Evolutionary conservation across 2,888 invertebrate genomes (phyloP).

Genomic region (Microdon myrmicae): DNA sequence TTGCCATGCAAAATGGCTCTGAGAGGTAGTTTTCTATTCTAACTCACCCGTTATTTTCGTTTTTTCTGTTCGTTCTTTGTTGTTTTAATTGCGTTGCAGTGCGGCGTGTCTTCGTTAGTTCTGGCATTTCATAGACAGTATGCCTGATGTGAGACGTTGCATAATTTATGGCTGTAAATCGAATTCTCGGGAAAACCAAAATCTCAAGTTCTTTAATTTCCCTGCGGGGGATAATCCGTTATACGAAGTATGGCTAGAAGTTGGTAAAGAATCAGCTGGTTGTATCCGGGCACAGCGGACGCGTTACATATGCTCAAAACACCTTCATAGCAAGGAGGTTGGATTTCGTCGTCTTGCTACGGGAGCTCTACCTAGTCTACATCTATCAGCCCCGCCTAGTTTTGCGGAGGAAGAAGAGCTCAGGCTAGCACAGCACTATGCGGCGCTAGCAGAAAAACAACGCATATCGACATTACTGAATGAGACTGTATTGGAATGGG

Average conservation of each 20-base stretch:
- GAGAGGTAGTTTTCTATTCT: no score
- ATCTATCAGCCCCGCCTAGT: conserved; percentile 53
- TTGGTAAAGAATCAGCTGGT: conserved; percentile 61
- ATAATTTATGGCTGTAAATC: conserved; percentile 63
- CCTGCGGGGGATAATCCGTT: conserved; percentile 62
- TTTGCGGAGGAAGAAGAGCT: conserved; percentile 42
- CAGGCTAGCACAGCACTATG: no score
- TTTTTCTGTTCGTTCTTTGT: no score
- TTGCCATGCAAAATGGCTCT: no score
- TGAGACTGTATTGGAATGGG: conserved; percentile 15
- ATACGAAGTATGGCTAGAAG: conserved; percentile 61
- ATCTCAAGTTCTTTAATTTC: conserved; percentile 63
- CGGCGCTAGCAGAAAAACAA: conserved; percentile 1
- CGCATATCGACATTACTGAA: conserved; percentile 10
- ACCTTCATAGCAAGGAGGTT: conserved; percentile 60
- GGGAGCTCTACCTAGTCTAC: conserved; percentile 61
- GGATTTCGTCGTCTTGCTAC: conserved; percentile 61
- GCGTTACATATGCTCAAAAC: conserved; percentile 62
- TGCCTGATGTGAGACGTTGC: conserved; percentile 64
- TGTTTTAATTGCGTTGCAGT: conserved; percentile 1
- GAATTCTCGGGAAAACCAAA: conserved; percentile 61
- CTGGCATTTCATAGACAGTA: conserved; percentile 28
- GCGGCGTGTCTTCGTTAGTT: neutral
- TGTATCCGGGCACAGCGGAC: conserved; percentile 60
- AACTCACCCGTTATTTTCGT: no score